phyloP scores from a whole-genome alignment of 2,797 vertebrate species.

The Ambastaia sidthimunki region DNA sequence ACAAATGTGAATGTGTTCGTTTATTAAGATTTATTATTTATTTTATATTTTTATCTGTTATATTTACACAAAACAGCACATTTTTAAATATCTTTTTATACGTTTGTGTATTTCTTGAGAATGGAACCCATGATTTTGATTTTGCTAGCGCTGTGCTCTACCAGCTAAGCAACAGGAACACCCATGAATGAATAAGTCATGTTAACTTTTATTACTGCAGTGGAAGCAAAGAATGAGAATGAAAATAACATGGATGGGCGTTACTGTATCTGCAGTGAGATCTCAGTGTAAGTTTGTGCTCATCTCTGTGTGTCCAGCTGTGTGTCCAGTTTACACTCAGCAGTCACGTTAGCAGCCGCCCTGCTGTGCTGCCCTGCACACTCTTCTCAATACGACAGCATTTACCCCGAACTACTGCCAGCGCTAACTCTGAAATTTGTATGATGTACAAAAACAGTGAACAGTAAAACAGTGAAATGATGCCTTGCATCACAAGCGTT shows the following conservation, averaged over 20 bases:
- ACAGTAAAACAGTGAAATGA: too few species aligned
- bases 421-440: slow-evolving; percentile 27
- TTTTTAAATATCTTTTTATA: too few species aligned
- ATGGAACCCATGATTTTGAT: too few species aligned
- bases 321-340: slow-evolving; percentile 69
- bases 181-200: too few species aligned
- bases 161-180: background rate
- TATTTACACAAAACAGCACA: too few species aligned
- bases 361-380: slow-evolving; percentile 42
- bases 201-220: background rate
- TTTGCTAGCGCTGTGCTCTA: background rate
- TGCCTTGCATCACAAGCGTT: too few species aligned
- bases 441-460: slow-evolving; percentile 44
- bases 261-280: slow-evolving; percentile 16
- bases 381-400: slow-evolving; percentile 43
- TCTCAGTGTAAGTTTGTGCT: slow-evolving; percentile 54
- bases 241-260: background rate
- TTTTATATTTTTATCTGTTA: too few species aligned
- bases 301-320: slow-evolving; percentile 56
- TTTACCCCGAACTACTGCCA: slow-evolving; percentile 45
- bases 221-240: background rate
- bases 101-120: too few species aligned
- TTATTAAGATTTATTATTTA: too few species aligned
- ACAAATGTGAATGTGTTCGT: too few species aligned
- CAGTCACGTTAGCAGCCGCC: slow-evolving; percentile 65